Conservation (phyloP, 2,888 invertebrate species). For the Altica lythri region DNA sequence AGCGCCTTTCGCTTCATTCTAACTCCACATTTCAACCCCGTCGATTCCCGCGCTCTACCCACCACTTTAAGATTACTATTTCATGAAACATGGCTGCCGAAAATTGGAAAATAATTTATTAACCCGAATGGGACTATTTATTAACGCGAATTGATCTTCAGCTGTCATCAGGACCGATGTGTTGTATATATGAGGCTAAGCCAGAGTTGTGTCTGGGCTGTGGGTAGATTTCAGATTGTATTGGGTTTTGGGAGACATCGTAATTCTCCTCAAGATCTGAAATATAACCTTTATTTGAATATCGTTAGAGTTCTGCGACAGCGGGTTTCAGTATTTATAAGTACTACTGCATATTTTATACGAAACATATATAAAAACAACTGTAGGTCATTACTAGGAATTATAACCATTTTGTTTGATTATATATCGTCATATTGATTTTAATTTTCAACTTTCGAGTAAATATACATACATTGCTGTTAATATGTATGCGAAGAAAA, state of each 20-base stretch:
- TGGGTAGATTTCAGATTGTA: background rate
- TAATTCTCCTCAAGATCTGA: too few species aligned
- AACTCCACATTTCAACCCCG: background rate
- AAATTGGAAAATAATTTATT: constrained; percentile 34
- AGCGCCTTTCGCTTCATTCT: constrained; percentile 11
- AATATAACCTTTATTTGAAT: too few species aligned
- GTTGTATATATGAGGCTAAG: background rate
- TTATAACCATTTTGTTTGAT: too few species aligned
- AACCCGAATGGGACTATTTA: constrained; percentile 21
- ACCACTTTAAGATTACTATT: constrained; percentile 31
- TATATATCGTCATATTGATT: too few species aligned
- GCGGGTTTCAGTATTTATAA: too few species aligned
- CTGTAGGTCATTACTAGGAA: too few species aligned
- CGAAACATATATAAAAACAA: too few species aligned
- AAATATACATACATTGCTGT: too few species aligned
- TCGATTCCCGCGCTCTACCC: background rate
- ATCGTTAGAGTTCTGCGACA: too few species aligned
- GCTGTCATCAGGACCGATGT: constrained; percentile 11
- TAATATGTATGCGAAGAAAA: too few species aligned
- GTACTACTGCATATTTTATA: too few species aligned
- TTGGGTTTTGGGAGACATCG: constrained; percentile 7
- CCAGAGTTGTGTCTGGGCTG: background rate
- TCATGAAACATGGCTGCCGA: constrained; percentile 29
- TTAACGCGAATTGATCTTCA: constrained; percentile 6
- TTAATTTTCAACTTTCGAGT: too few species aligned